Conservation (phyloP, 64 coral and sea anemone species). For the Orbicella faveolata region DNA sequence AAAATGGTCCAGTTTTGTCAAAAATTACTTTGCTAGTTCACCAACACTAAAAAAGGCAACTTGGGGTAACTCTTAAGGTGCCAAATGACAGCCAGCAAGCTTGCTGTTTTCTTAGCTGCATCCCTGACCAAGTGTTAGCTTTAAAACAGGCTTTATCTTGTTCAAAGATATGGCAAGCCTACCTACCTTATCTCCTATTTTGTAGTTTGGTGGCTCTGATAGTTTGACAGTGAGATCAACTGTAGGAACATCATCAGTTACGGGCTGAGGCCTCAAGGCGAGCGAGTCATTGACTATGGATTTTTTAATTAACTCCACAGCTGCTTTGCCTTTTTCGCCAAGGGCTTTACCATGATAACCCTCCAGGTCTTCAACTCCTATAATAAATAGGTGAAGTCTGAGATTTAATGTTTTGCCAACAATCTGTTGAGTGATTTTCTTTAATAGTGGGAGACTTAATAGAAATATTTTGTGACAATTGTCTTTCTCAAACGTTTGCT, state of each 20-base stretch:
- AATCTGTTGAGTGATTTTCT: too few species aligned
- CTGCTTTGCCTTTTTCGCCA: constrained; percentile 55
- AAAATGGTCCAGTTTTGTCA: not conserved
- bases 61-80: too few species aligned
- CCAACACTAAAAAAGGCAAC: too few species aligned
- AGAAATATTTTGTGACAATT: too few species aligned
- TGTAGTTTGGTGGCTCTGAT: constrained; percentile 82
- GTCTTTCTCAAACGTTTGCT: too few species aligned
- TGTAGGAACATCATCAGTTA: constrained; percentile 52
- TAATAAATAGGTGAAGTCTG: not conserved
- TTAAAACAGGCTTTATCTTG: not conserved
- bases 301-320: constrained; percentile 40
- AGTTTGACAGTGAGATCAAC: constrained; percentile 54
- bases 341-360: constrained; percentile 95
- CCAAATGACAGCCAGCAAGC: too few species aligned
- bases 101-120: not conserved
- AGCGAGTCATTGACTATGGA: constrained; percentile 32
- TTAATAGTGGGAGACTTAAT: too few species aligned
- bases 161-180: not conserved
- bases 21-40: too few species aligned
- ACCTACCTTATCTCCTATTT: constrained; percentile 84
- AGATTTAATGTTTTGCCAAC: too few species aligned
- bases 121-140: not conserved
- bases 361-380: constrained; percentile 88
- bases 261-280: constrained; percentile 58